Percentiles rank a stretch among this genome's conserved stretches.
phyloP scores from a whole-genome alignment of 2,888 invertebrate species.

The Mactromeris polynyma region DNA sequence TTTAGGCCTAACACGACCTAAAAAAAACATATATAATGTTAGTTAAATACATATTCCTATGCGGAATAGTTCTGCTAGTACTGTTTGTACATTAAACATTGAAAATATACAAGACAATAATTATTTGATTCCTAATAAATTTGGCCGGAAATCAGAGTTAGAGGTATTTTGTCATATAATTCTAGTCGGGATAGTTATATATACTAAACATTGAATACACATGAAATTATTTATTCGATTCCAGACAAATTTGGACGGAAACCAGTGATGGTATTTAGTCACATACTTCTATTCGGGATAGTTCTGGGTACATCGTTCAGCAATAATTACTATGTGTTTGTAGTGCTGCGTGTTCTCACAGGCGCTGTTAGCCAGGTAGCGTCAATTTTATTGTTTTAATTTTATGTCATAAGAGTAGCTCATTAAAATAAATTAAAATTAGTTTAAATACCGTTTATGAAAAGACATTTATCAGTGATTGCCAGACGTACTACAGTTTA shows the following conservation, averaged over 20 bases:
- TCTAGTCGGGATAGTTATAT: background rate
- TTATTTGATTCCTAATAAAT: background rate
- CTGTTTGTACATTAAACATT: too few relatives aligned
- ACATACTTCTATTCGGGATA: slow-evolving; percentile 55
- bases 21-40: too few relatives aligned
- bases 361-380: slow-evolving; percentile 70
- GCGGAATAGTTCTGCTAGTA: too few relatives aligned
- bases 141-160: background rate
- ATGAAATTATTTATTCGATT: background rate
- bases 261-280: slow-evolving; percentile 59
- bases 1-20: too few relatives aligned
- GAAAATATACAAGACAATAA: too few relatives aligned
- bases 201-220: background rate
- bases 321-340: slow-evolving; percentile 63
- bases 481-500: too few relatives aligned
- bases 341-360: slow-evolving; percentile 63
- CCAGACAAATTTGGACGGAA: slow-evolving; percentile 76
- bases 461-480: too few relatives aligned
- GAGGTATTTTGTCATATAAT: background rate
- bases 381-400: too few relatives aligned
- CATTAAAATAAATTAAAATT: too few relatives aligned
- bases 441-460: too few relatives aligned
- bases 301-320: slow-evolving; percentile 66
- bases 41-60: too few relatives aligned
- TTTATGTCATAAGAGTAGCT: too few relatives aligned